Evolutionary conservation across 2,113 vertebrate genomes (phyloP).

Genomic region (Chaenogobius annularis): DNA sequence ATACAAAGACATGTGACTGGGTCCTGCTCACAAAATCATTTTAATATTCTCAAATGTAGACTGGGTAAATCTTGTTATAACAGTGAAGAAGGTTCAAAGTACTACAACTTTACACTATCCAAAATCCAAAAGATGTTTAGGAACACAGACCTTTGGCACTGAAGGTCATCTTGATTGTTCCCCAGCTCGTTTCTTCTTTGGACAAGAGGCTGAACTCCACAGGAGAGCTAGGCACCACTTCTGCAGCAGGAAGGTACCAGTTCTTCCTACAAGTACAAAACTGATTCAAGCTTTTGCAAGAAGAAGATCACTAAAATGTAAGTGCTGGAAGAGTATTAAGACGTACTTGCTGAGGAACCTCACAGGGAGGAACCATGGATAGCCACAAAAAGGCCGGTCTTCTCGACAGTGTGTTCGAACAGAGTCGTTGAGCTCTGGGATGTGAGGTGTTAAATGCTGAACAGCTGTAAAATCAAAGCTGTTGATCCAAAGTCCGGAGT

Average conservation of each 20-base stretch:
- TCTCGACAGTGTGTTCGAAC: constrained; percentile 82
- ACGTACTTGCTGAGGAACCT: constrained; percentile 90
- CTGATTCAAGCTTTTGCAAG: neutral
- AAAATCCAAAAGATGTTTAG: neutral
- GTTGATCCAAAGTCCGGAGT: constrained; percentile 97
- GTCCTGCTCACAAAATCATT: constrained; percentile 73
- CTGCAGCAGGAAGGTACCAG: constrained; percentile 92
- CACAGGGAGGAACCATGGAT: constrained; percentile 94
- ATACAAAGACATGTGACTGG: constrained; percentile 94
- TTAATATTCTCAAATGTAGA: neutral
- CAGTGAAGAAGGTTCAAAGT: neutral
- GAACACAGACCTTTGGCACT: constrained; percentile 81
- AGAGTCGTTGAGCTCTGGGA: constrained; percentile 91
- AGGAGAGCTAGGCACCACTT: constrained; percentile 80
- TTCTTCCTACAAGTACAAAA: constrained; percentile 82
- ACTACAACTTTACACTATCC: neutral
- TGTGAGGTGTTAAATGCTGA: constrained; percentile 84
- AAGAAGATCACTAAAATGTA: neutral
- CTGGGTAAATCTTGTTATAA: neutral
- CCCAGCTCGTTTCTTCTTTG: constrained; percentile 82
- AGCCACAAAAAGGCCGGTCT: constrained; percentile 88
- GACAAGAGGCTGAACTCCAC: constrained; percentile 84
- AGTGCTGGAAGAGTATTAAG: neutral
- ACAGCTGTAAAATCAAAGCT: constrained; percentile 93
- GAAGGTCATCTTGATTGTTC: constrained; percentile 85